Evolutionary conservation across 1,140 invertebrate genomes (phyloP).

Genomic region (Apis cerana): DNA sequence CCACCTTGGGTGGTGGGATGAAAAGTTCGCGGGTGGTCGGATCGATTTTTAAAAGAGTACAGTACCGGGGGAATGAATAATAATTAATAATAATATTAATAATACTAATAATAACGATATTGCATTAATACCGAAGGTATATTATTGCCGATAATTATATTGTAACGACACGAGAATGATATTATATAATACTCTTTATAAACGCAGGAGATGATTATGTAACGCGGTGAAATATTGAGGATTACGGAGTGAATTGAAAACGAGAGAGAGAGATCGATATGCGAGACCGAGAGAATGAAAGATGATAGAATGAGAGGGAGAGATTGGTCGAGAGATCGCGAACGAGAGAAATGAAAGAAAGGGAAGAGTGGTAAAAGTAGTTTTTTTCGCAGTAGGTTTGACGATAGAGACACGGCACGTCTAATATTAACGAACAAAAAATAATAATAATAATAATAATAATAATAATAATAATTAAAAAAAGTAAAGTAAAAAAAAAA

Average conservation of each 20-base stretch:
- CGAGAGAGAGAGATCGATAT: neutral
- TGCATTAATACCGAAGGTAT: constrained; percentile 70
- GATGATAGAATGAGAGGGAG: neutral
- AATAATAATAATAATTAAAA: constrained; percentile 53
- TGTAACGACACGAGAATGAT: constrained; percentile 72
- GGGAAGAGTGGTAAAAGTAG: constrained; percentile 64
- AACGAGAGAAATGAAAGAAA: neutral
- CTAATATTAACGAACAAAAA: constrained; percentile 74
- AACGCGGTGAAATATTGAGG: constrained; percentile 28
- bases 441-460: too few relatives aligned
- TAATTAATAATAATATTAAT: constrained; percentile 49
- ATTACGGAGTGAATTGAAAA: neutral
- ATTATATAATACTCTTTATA: constrained; percentile 79
- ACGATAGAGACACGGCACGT: constrained; percentile 77
- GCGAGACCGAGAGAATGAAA: constrained; percentile 1
- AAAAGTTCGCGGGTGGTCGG: neutral
- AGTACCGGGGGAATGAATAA: constrained; percentile 42
- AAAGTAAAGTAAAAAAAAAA: constrained; percentile 71
- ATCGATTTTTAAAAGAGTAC: constrained; percentile 48
- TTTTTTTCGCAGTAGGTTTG: constrained; percentile 75
- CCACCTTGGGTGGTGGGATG: neutral
- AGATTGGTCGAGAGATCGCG: neutral
- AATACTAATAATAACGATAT: constrained; percentile 63
- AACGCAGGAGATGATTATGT: constrained; percentile 57
- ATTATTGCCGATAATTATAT: constrained; percentile 78